Conservation (phyloP, 2,888 invertebrate species). For the Hyposoter didymator region DNA sequence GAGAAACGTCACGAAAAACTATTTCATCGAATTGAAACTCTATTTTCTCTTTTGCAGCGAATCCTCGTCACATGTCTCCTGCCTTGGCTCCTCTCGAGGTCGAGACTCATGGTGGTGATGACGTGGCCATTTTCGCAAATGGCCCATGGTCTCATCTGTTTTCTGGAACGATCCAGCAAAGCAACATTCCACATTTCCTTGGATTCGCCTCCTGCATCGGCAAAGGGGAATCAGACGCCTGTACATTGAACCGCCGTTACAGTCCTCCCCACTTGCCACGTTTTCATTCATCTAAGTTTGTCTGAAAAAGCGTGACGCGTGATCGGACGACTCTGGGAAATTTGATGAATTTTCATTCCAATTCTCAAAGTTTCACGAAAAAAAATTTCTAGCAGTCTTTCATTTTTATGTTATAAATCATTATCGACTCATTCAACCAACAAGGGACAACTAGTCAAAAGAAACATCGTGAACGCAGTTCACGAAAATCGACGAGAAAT, state of each 20-base stretch:
- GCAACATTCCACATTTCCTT: slow-evolving; percentile 91
- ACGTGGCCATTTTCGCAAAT: slow-evolving; percentile 91
- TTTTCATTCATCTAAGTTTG: not conserved
- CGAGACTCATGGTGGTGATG: slow-evolving; percentile 92
- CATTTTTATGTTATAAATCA: not conserved
- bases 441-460: not conserved
- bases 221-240: slow-evolving; percentile 18
- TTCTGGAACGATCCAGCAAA: slow-evolving; percentile 92
- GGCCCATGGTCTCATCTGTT: slow-evolving; percentile 94
- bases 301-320: not conserved
- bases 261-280: not conserved
- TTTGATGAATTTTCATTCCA: not conserved
- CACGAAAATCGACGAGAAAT: not conserved
- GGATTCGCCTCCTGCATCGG: slow-evolving; percentile 90
- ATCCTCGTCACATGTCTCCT: slow-evolving; percentile 84
- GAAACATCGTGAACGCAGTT: too few relatives aligned
- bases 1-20: not conserved
- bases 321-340: not conserved
- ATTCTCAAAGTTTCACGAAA: not conserved
- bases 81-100: slow-evolving; percentile 86
- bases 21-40: not conserved
- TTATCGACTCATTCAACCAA: not conserved
- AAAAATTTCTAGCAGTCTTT: not conserved
- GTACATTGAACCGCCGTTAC: slow-evolving; percentile 1
- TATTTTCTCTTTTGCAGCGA: slow-evolving; percentile 56